A percentile compares a stretch with the other conserved stretches of the same genome.
phyloP scores from a whole-genome alignment of 2,888 invertebrate species.

The Drosophila dives region DNA sequence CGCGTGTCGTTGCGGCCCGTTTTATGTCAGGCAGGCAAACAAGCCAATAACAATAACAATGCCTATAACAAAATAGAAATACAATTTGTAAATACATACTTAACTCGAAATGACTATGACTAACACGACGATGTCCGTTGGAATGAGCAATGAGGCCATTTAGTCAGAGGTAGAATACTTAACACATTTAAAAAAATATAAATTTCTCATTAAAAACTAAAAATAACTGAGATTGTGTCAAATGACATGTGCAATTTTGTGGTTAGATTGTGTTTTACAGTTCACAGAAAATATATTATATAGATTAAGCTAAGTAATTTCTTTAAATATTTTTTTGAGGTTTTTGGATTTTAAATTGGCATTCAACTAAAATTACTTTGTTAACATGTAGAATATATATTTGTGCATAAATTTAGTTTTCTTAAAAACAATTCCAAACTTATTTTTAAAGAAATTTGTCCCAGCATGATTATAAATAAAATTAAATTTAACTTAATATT shows the following conservation, averaged over 20 bases:
- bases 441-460: neutral
- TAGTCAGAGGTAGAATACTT: neutral
- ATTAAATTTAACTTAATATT: neutral
- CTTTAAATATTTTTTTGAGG: too few species aligned
- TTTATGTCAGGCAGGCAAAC: conserved; percentile 67
- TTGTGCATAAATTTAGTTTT: neutral
- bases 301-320: neutral
- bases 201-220: neutral
- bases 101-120: conserved; percentile 60
- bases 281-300: neutral
- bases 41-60: conserved; percentile 73
- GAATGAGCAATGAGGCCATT: conserved; percentile 8
- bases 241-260: conserved; percentile 17
- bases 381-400: neutral
- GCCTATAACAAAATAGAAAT: conserved; percentile 54
- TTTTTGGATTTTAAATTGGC: too few species aligned
- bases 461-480: too few species aligned
- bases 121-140: conserved; percentile 43
- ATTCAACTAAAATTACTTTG: too few species aligned
- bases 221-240: conserved; percentile 10
- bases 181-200: neutral
- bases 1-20: conserved; percentile 48
- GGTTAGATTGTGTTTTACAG: conserved; percentile 12
- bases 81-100: conserved; percentile 58
- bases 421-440: neutral